Percentiles rank a stretch among this genome's conserved stretches.
Conservation (phyloP, 1,140 invertebrate species). For the Whitmania pigra region DNA sequence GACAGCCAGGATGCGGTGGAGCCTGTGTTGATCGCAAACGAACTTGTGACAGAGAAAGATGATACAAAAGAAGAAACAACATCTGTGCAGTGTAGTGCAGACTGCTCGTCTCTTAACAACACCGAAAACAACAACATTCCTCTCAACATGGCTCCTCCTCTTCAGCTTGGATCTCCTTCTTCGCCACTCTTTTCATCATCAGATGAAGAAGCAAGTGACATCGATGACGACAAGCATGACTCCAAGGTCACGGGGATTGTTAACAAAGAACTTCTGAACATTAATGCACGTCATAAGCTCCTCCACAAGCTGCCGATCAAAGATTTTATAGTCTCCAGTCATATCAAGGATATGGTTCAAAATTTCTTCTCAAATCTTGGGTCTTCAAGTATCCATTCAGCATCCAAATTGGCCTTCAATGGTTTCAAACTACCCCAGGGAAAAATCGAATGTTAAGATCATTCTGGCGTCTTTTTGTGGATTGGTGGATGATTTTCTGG, state of each 20-base stretch:
- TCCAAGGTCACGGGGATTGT: neutral
- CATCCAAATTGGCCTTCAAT: neutral
- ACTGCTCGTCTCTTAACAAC: neutral
- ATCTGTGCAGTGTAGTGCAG: neutral
- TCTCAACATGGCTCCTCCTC: neutral
- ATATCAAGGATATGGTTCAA: neutral
- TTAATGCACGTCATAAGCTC: neutral
- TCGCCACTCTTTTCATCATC: neutral
- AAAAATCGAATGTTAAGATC: constrained; percentile 1
- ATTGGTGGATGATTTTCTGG: too few relatives aligned
- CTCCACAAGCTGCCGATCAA: neutral
- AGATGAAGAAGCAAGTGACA: neutral
- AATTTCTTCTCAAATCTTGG: neutral
- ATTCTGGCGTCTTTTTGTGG: neutral
- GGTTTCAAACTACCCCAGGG: constrained; percentile 4
- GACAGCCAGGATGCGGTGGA: neutral
- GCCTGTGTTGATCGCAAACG: neutral
- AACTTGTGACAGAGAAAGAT: neutral
- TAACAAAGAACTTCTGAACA: neutral
- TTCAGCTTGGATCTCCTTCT: neutral
- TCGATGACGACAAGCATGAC: neutral
- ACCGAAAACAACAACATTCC: neutral
- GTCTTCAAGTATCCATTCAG: neutral
- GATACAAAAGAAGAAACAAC: neutral
- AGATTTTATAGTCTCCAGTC: constrained; percentile 9